Evolutionary conservation across 2,888 invertebrate species (phyloP).

Genomic region (Autographa gamma): DNA sequence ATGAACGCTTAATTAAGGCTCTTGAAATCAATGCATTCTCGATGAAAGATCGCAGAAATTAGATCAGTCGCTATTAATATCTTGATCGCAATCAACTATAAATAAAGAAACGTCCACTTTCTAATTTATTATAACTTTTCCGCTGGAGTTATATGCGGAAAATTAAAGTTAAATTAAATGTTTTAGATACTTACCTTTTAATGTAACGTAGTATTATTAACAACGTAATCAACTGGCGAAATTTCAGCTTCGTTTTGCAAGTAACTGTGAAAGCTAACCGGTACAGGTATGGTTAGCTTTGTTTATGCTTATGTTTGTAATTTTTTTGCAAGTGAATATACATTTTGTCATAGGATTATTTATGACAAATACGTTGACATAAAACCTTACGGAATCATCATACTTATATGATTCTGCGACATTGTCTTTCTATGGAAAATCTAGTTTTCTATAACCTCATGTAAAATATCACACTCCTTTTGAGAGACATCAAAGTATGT

Average conservation of each 20-base stretch:
- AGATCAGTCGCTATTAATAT: slow-evolving; percentile 1
- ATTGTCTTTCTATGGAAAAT: not conserved
- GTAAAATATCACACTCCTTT: not conserved
- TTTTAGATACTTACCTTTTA: slow-evolving; percentile 2
- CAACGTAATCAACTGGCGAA: not conserved
- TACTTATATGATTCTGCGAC: no score
- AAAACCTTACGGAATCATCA: not conserved
- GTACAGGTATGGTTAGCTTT: no score
- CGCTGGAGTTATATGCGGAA: slow-evolving; percentile 18
- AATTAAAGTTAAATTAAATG: slow-evolving; percentile 25
- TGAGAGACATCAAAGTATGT: not conserved
- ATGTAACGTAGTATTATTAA: slow-evolving; percentile 8
- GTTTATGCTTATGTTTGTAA: no score
- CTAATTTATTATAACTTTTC: slow-evolving; percentile 24
- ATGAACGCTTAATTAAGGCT: slow-evolving; percentile 12
- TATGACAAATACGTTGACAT: no score
- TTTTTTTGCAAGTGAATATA: no score
- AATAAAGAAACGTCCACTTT: slow-evolving; percentile 24
- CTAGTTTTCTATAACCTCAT: not conserved
- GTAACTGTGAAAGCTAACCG: not conserved
- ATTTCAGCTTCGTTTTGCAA: not conserved
- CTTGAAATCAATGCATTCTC: slow-evolving; percentile 12
- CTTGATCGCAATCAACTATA: slow-evolving; percentile 11
- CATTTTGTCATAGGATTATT: no score
- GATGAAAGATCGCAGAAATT: slow-evolving; percentile 15